These are phyloP conservation scores for Ibidorhyncha struthersii DNA, from an alignment of 2,113 vertebrate genomes.

Conservation along the genomic window DNA sequence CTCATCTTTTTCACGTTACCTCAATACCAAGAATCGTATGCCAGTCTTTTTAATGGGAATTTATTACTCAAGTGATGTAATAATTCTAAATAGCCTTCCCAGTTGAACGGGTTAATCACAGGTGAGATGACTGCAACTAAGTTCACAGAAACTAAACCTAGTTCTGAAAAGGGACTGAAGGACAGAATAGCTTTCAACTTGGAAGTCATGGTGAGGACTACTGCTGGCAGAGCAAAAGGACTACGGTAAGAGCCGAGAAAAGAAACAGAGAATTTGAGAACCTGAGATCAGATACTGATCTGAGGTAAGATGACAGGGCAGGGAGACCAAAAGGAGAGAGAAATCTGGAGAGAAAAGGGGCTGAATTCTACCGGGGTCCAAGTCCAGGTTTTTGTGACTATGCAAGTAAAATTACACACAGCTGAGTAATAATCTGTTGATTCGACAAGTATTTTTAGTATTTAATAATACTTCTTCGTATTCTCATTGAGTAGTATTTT, in stretches of 20 bases:
- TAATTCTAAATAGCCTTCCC: background rate
- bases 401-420: background rate
- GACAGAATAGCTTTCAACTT: background rate
- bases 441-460: background rate
- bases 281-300: background rate
- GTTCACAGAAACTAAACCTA: background rate
- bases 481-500: background rate
- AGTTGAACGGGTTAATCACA: background rate
- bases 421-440: background rate
- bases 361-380: background rate
- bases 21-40: background rate
- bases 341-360: background rate
- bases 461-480: background rate
- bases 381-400: background rate
- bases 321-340: background rate
- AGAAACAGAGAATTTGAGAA: background rate
- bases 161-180: background rate
- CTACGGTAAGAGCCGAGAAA: background rate
- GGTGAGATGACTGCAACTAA: background rate
- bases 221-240: background rate
- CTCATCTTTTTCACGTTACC: background rate
- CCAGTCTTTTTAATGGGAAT: background rate
- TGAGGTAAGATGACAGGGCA: background rate
- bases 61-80: background rate
- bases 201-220: background rate